Evolutionary conservation across 2,797 vertebrate genomes (phyloP), one percentile per base, ranked within the genome.

Genomic region (Alca torda): DNA sequence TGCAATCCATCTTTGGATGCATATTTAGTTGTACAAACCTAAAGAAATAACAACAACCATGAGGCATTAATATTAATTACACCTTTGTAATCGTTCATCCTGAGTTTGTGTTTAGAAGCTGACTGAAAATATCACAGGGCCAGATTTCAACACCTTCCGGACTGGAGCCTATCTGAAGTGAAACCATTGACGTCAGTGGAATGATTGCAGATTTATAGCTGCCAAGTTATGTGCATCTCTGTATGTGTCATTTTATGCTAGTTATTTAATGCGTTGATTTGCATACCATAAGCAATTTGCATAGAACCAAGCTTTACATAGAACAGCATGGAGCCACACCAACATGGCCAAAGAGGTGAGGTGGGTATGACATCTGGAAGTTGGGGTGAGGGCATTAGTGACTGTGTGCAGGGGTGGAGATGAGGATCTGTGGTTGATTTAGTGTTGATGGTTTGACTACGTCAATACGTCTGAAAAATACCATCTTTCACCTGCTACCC

Each of bases 111-210:
- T 94, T 94, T 78, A 91, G 84, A 72, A 89, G 48, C 39, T 68
- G 63, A 75, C 86, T 92, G 79, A 87, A 94, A 96, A 96, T 94
- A 93, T 54, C 91, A 69, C 76, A 93, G 68, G 87, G 75, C 82
- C 76, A 86, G 84, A 94, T 91, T 96, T 96, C 92, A 85, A 78
- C 94, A 96, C 84, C 82, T 92, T 92, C 84, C 20, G 0, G 78
- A 72, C 85, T 90, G 79, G 53, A 95, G 91, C 76, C 26, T 72
- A 10, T 95, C 76, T 81, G 94, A 86, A 96, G 39, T 85, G 89
- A 95, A 96, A 87, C 39, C 81, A 68, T 5, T 96, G 96, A 96
- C 94, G 96, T 97, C 96, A 97, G 84, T 97, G 96, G 95, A 96
- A 96, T 0, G 2, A 61, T 96, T 95, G 95, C 96, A 97, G 95